Evolutionary conservation across 2,888 invertebrate species (phyloP).

Genomic region (Drosophila putrida): DNA sequence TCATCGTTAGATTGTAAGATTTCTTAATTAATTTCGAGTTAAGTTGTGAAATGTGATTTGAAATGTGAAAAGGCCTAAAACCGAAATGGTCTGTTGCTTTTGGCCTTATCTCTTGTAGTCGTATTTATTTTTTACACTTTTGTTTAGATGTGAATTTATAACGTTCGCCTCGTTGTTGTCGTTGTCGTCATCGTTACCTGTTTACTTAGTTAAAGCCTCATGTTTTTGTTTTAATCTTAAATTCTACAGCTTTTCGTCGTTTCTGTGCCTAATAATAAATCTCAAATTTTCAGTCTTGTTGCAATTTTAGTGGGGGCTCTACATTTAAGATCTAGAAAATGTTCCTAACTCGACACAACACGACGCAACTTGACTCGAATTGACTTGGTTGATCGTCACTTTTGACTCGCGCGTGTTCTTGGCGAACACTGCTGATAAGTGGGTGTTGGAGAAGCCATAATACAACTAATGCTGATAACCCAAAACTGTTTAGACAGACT

Average conservation of each 20-base stretch:
- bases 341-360: not conserved
- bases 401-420: conserved; percentile 46
- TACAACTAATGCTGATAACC: conserved; percentile 52
- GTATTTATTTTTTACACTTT: conserved; percentile 79
- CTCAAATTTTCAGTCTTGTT: conserved; percentile 51
- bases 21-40: conserved; percentile 4
- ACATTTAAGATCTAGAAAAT: conserved; percentile 17
- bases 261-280: conserved; percentile 45
- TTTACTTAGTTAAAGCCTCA: conserved; percentile 60
- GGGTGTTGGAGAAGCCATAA: conserved; percentile 40
- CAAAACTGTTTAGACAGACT: conserved; percentile 56
- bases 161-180: conserved; percentile 33
- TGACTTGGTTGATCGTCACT: conserved; percentile 4
- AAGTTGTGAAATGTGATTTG: not conserved
- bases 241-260: conserved; percentile 34
- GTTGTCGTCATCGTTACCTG: conserved; percentile 25
- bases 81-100: conserved; percentile 17
- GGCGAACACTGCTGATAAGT: conserved; percentile 43
- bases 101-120: conserved; percentile 57
- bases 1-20: not conserved
- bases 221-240: conserved; percentile 36
- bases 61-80: conserved; percentile 1
- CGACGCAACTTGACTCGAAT: not conserved
- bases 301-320: conserved; percentile 43
- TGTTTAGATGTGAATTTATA: conserved; percentile 80